Evolutionary conservation across 2,888 invertebrate species (phyloP).

Genomic region (Pantelozetes paolii): DNA sequence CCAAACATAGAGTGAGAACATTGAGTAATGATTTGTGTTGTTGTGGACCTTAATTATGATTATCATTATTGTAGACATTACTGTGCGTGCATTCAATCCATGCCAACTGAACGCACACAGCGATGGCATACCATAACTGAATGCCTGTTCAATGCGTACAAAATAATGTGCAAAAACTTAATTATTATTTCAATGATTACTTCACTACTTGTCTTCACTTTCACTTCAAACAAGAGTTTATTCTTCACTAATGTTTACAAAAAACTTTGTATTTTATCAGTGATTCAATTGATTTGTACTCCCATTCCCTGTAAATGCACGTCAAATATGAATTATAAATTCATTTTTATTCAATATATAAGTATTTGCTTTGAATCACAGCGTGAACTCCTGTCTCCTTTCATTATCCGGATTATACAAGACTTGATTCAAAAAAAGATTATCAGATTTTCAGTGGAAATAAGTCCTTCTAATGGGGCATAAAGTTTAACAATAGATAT

Average conservation of each 20-base stretch:
- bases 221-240: background rate
- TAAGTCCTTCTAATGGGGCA: slow-evolving; percentile 30
- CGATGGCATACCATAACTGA: background rate
- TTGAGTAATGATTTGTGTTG: slow-evolving; percentile 26
- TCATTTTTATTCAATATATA: slow-evolving; percentile 6
- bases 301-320: background rate
- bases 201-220: slow-evolving; percentile 9
- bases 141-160: background rate
- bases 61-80: slow-evolving; percentile 26
- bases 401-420: slow-evolving; percentile 35
- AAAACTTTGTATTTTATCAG: slow-evolving; percentile 10
- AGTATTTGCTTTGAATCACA: slow-evolving; percentile 11
- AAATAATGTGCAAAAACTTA: slow-evolving; percentile 1
- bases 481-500: slow-evolving; percentile 9
- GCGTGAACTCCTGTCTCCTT: slow-evolving; percentile 34
- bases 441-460: slow-evolving; percentile 34
- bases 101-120: background rate
- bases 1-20: too few species aligned
- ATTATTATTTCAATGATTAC: background rate
- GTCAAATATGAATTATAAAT: slow-evolving; percentile 25
- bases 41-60: slow-evolving; percentile 31
- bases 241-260: too few species aligned
- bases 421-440: slow-evolving; percentile 34
- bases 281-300: background rate
- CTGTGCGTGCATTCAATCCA: slow-evolving; percentile 19